Evolutionary conservation across 1,140 invertebrate species (phyloP), one percentile per base, ranked within the genome.

Genomic region (Eurosta solidaginis): DNA sequence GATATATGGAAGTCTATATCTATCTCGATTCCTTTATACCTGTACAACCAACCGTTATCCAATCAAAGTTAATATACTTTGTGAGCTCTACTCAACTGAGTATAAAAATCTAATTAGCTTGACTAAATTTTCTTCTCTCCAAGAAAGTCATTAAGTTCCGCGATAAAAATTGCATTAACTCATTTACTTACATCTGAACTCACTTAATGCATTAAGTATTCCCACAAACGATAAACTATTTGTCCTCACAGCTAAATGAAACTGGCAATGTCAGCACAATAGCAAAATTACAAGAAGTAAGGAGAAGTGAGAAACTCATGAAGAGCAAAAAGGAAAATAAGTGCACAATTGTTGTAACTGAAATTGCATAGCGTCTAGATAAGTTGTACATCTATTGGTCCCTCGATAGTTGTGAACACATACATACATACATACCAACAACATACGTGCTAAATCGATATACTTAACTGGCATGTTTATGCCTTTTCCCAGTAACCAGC

Each of bases 381-480:
- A 68, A n/a, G n/a, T 68, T 33, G 59, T 68, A 68, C 33, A 68
- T 40, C 33, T 68, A 68, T 68, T 68, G 59, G 29, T 68, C 59
- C 33, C 59, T 9, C 36, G 59, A 68, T 68, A 40, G n/a, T 68
- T 68, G 59, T 10, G 33, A 7, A 22, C 59, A 42, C 29, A 2
- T 40, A 1, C 5, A n/a, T n/a, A n/a, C n/a, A n/a, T n/a, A 25
- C n/a, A 12, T n/a, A 14, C 27, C 22, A 12, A 59, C 12, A 36
- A n/a, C 27, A 59, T n/a, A 59, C 14, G 14, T n/a, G n/a, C n/a
- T n/a, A n/a, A n/a, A 2, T 59, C 0, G 17, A 1, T 22, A 12
- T 59, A 10, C 27, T 6, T 14, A 17, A 12, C 14, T 47, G 5
- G 0, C 45, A 47, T 47, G 12, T 47, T 47, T 47, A 3, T 47